Conservation (phyloP, 2,888 invertebrate genomes). For the Orthonevra nobilis region DNA sequence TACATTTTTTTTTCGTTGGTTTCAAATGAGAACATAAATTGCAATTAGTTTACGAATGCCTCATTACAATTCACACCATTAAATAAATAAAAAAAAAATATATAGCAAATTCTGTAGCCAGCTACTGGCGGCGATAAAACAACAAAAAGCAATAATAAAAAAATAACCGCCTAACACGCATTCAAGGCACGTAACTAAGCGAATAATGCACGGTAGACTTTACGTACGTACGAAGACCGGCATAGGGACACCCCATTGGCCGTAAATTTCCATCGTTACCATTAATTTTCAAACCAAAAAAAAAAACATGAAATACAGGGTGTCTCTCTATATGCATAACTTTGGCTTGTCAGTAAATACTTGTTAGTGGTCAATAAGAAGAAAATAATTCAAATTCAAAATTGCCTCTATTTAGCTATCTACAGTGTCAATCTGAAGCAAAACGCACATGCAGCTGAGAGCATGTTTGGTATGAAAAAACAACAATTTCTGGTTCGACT, state of each 20-base stretch:
- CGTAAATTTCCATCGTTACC: slow-evolving; percentile 45
- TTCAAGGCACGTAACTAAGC: slow-evolving; percentile 66
- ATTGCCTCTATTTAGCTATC: slow-evolving; percentile 29
- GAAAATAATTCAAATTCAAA: slow-evolving; percentile 42
- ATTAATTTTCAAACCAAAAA: slow-evolving; percentile 16
- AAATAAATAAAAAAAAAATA: too few species aligned
- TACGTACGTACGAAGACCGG: background rate
- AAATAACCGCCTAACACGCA: slow-evolving; percentile 31
- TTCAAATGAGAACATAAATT: too few species aligned
- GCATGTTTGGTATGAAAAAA: slow-evolving; percentile 26
- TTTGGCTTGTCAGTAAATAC: slow-evolving; percentile 63
- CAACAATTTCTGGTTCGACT: slow-evolving; percentile 60
- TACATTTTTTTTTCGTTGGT: too few species aligned
- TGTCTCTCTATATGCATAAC: too few species aligned
- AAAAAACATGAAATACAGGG: background rate
- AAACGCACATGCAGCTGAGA: slow-evolving; percentile 36
- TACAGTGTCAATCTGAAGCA: slow-evolving; percentile 33
- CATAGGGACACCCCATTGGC: slow-evolving; percentile 16
- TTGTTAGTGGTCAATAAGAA: slow-evolving; percentile 32
- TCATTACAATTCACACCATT: slow-evolving; percentile 62
- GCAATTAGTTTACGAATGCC: slow-evolving; percentile 52
- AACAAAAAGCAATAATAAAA: slow-evolving; percentile 12
- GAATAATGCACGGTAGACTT: slow-evolving; percentile 39
- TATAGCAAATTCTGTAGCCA: too few species aligned
- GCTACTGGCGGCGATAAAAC: background rate